Base-by-base conservation (phyloP, 2,113 vertebrate species). In the Acanthisitta chloris region DNA sequence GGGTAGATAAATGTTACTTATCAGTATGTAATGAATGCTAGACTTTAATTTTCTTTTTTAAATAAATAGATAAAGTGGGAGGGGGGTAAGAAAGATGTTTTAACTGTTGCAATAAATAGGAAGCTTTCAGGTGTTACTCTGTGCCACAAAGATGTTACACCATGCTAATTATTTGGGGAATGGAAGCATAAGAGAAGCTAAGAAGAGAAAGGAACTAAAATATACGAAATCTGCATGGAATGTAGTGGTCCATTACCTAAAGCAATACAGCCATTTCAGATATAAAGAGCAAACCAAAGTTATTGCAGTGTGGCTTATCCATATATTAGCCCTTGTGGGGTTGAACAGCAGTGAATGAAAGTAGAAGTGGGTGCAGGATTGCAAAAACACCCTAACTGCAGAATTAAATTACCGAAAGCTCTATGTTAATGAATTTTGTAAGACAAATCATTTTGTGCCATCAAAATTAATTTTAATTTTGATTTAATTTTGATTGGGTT, bases 1-100 rank as follows among this genome's bases (percentile, higher is more conserved):
- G 48, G 72, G 88, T 52, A 90, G 79, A 74, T 86, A 90, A 92
- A 67, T 90, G 61, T 64, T 94, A 23, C 69, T 84, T 93, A 79
- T 94, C 86, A 46, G 40, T 71, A 28, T 59, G 16, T 86, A 78
- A 55, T 78, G 28, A 86, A 61, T 83, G 23, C 69, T 36, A 94
- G 59, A 88, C 45, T 36, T 72, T 83, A 29, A 15, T 74, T 43
- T 78, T 73, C 26, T 62, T 66, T 66, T 59, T 24, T 29, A 73
- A 85, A 76, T n/a, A 76, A 40, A 55, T 43, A 73, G 31, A 54
- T 5, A 72, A 38, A 25, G n/a, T n/a, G 4, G 7, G 15, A 3
- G 2, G 7, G 0, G 0, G 2, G 9, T 11, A 52, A 57, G 14
- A 52, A 92, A 54, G 34, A 21, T 89, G 31, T 70, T 96, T 88